Evolutionary conservation across 2,797 vertebrate genomes (phyloP).

Genomic region (Rhinogobio ventralis): DNA sequence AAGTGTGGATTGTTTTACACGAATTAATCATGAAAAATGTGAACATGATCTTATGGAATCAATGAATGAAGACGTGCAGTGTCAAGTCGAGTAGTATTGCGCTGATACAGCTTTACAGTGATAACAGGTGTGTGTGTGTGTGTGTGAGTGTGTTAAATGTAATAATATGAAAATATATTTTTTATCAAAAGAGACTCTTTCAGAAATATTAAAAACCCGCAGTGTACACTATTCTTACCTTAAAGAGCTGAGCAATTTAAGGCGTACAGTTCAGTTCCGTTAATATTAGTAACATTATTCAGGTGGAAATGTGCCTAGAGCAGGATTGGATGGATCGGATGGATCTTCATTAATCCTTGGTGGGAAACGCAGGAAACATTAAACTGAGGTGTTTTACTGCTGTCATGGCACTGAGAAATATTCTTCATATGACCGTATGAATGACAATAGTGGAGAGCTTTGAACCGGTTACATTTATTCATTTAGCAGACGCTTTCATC

Average conservation of each 20-base stretch:
- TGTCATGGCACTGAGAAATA: neutral
- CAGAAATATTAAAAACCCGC: too few species aligned
- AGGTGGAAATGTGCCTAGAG: neutral
- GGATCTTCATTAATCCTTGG: neutral
- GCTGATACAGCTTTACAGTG: too few species aligned
- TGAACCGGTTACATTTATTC: neutral
- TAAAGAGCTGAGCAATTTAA: neutral
- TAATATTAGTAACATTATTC: neutral
- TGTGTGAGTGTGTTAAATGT: neutral
- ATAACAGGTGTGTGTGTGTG: neutral
- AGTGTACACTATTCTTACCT: neutral
- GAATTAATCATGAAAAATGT: neutral
- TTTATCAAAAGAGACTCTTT: too few species aligned
- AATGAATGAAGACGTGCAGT: too few species aligned
- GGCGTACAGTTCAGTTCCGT: neutral
- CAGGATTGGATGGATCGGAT: neutral
- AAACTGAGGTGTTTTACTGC: neutral
- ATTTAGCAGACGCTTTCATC: neutral
- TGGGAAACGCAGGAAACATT: neutral
- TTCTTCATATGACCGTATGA: neutral
- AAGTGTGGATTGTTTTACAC: neutral
- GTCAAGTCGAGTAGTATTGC: too few species aligned
- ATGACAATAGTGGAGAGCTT: neutral
- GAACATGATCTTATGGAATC: neutral
- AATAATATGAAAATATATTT: too few species aligned